phyloP scores from a whole-genome alignment of 1,140 invertebrate species.

The Bombus vancouverensis region DNA sequence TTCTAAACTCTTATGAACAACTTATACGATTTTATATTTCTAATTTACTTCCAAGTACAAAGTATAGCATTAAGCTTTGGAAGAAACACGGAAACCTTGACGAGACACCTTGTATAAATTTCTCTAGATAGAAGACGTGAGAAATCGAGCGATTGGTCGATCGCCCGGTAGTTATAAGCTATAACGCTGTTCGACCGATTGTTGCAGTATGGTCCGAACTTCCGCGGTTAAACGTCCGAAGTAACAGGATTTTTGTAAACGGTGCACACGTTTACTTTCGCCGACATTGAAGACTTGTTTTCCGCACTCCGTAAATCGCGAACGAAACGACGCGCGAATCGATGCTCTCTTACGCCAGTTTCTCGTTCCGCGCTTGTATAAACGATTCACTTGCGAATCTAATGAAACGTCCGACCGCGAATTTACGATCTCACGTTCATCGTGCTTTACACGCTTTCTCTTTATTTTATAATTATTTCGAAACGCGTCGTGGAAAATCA shows the following conservation, averaged over 20 bases:
- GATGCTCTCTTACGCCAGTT: not conserved
- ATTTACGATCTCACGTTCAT: conserved; percentile 33
- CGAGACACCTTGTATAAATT: not conserved
- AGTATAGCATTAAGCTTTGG: not conserved
- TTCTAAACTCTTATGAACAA: too few relatives aligned
- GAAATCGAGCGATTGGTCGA: not conserved
- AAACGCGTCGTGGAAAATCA: not conserved
- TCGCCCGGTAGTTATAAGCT: not conserved
- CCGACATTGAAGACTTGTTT: conserved; percentile 21
- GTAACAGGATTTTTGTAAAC: conserved; percentile 33
- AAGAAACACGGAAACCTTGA: not conserved
- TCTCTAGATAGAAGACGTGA: not conserved
- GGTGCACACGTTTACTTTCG: conserved; percentile 20
- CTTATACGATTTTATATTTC: too few relatives aligned
- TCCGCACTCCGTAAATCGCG: conserved; percentile 34
- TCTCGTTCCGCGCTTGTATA: not conserved
- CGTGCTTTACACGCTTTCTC: conserved; percentile 17
- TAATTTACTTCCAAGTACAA: not conserved
- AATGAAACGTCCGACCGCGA: conserved; percentile 9
- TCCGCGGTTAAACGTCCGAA: not conserved
- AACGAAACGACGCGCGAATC: conserved; percentile 5
- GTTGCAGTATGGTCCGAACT: not conserved
- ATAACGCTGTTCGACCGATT: not conserved
- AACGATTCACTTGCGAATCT: conserved; percentile 13
- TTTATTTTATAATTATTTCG: conserved; percentile 38